Conservation (phyloP, 1,140 invertebrate species). For the Neodiprion pinetum region DNA sequence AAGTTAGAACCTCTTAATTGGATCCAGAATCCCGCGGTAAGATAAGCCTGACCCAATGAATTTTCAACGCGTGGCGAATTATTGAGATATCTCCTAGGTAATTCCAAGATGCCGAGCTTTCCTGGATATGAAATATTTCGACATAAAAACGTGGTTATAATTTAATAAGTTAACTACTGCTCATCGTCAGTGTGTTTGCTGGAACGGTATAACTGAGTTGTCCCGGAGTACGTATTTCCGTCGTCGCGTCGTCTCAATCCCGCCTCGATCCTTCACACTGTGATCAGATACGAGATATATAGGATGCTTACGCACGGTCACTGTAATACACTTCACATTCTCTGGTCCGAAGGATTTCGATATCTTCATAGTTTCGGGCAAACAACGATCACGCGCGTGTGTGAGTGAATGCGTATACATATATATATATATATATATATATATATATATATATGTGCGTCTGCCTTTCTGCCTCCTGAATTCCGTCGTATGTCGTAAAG, state of each 20-base stretch:
- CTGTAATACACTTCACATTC: neutral
- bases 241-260: neutral
- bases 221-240: neutral
- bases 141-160: slow-evolving; percentile 3
- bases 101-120: neutral
- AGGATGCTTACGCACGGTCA: neutral
- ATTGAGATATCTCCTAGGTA: neutral
- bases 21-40: neutral
- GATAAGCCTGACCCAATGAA: neutral
- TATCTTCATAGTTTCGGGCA: too few species aligned
- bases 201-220: neutral
- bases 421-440: too few species aligned
- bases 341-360: neutral
- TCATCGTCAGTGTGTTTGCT: neutral
- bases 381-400: too few species aligned
- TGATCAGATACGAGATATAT: neutral
- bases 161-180: neutral
- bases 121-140: neutral
- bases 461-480: neutral
- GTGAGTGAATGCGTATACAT: too few species aligned
- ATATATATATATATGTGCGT: too few species aligned
- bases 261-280: neutral
- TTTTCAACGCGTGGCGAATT: neutral
- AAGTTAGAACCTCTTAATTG: neutral
- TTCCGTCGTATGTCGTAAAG: neutral